A percentile compares a stretch with the other conserved stretches of the same genome.
phyloP scores from a whole-genome alignment of 2,888 invertebrate genomes.

The Melanostoma scalare region DNA sequence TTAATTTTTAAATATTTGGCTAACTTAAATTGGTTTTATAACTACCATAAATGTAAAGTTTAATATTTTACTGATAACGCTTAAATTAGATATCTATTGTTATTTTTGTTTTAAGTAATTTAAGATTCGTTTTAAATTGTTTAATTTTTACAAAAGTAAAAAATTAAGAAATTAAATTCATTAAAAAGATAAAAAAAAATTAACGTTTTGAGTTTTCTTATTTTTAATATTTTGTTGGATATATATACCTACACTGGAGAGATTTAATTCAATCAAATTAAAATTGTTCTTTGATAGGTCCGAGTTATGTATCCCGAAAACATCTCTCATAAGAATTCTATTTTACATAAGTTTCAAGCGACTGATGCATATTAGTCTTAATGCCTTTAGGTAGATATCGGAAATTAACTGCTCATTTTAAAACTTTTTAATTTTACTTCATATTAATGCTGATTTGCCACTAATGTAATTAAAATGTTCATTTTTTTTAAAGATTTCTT shows the following conservation, averaged over 20 bases:
- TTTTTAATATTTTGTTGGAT: constrained; percentile 12
- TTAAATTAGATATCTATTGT: constrained; percentile 61
- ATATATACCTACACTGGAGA: constrained; percentile 25
- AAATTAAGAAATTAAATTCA: constrained; percentile 56
- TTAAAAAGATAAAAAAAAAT: constrained; percentile 58
- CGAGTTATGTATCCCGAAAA: too few species aligned
- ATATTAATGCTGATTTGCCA: too few species aligned
- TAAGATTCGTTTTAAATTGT: constrained; percentile 65
- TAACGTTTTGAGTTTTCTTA: constrained; percentile 62
- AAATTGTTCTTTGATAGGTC: too few species aligned
- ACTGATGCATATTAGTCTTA: too few species aligned
- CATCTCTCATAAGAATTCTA: too few species aligned
- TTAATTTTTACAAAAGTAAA: constrained; percentile 64
- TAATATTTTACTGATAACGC: constrained; percentile 59
- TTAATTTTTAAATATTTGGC: constrained; percentile 28
- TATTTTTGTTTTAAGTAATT: constrained; percentile 70
- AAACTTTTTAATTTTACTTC: too few species aligned
- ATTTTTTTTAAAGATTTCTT: too few species aligned
- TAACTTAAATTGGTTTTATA: constrained; percentile 62
- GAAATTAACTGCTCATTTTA: too few species aligned
- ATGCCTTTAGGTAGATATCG: too few species aligned
- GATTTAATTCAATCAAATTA: background rate
- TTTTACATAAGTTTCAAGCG: too few species aligned
- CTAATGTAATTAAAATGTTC: too few species aligned
- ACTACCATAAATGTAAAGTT: constrained; percentile 41